These are phyloP conservation scores for Megalurothrips usitatus DNA, from an alignment of 2,888 invertebrate genomes.

Conservation along the genomic window DNA sequence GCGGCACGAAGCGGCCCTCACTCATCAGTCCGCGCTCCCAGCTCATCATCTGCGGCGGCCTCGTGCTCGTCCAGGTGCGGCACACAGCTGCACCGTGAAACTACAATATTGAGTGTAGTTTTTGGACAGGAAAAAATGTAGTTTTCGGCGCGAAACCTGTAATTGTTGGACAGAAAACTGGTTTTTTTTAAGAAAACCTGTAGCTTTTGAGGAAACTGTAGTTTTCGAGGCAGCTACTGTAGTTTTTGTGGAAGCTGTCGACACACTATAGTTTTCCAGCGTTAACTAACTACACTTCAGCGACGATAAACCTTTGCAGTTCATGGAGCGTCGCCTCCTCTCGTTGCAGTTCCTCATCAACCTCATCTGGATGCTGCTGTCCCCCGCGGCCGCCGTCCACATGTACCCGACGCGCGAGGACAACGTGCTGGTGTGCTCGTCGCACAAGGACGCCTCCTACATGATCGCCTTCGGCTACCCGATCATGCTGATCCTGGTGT, in stretches of 20 bases:
- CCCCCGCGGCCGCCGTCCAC: constrained; percentile 81
- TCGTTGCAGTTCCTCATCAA: constrained; percentile 70
- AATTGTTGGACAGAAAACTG: no score
- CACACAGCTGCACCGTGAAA: neutral
- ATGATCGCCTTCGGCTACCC: constrained; percentile 92
- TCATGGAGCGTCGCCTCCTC: neutral
- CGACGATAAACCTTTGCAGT: no score
- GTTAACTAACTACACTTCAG: no score
- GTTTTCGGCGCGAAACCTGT: no score
- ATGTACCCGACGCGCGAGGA: constrained; percentile 87
- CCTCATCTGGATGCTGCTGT: constrained; percentile 84
- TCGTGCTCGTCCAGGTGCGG: constrained; percentile 79
- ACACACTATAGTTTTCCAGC: no score
- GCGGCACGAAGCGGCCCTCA: constrained; percentile 87
- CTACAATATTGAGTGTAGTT: no score
- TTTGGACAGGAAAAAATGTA: no score
- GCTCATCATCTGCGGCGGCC: constrained; percentile 78
- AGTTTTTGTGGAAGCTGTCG: no score
- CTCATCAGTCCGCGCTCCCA: constrained; percentile 91
- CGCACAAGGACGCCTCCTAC: constrained; percentile 84
- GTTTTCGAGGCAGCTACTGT: no score
- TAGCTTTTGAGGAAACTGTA: no score
- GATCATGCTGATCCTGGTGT: constrained; percentile 79
- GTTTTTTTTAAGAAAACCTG: no score
- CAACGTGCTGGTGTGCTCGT: constrained; percentile 86